These are phyloP conservation scores for Rhingia campestris DNA, from an alignment of 2,888 invertebrate species.

Conservation along the genomic window DNA sequence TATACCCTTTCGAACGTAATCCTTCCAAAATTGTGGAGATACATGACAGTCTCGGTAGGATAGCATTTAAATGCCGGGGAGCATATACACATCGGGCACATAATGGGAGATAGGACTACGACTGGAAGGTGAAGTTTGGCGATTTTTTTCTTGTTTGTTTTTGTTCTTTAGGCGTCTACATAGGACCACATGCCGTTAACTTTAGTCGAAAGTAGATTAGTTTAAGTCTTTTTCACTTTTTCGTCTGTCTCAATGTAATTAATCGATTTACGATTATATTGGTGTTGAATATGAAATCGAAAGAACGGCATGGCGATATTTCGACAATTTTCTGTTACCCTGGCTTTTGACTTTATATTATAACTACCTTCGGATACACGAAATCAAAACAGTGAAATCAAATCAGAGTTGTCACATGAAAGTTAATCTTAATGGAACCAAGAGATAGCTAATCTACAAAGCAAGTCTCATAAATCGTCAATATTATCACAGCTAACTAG, in stretches of 20 bases:
- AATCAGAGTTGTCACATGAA: no score
- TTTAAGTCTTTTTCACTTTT: neutral
- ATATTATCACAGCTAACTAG: no score
- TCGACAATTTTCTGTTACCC: no score
- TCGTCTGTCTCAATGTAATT: constrained; percentile 32
- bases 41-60: neutral
- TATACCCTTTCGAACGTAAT: constrained; percentile 2
- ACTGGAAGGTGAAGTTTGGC: neutral
- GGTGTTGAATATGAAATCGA: constrained; percentile 25
- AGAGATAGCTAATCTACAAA: no score
- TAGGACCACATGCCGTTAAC: constrained; percentile 21
- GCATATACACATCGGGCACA: neutral
- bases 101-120: neutral
- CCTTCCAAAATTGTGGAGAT: constrained; percentile 10
- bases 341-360: no score
- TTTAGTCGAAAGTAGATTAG: constrained; percentile 22
- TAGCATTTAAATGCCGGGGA: neutral
- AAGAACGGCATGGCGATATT: no score
- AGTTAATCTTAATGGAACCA: no score
- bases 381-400: no score
- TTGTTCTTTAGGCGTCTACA: constrained; percentile 4
- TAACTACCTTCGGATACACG: no score
- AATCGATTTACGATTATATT: constrained; percentile 40
- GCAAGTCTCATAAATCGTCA: no score
- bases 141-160: neutral